Percentiles rank a stretch among this genome's conserved stretches.
Conservation (phyloP, 2,888 invertebrate genomes). For the Drosophila engyochracea region DNA sequence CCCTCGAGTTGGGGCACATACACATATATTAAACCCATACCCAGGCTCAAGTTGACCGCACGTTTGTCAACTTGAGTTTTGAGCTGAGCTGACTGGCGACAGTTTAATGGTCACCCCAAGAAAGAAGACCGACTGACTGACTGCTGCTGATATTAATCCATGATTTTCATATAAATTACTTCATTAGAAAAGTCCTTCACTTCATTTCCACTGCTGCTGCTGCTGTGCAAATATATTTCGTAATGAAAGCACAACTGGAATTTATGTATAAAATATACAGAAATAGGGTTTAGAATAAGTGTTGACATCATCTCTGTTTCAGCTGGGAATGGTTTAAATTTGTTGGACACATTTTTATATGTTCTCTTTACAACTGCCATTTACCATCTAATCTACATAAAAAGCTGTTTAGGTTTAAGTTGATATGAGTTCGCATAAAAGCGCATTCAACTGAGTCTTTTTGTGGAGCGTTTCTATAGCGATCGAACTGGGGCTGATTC, state of each 20-base stretch:
- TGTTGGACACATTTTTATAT: not conserved
- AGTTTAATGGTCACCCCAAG: constrained; percentile 41
- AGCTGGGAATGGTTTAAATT: not conserved
- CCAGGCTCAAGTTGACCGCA: constrained; percentile 20
- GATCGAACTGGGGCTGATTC: constrained; percentile 34
- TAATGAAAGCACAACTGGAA: constrained; percentile 40
- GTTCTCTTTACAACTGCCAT: not conserved
- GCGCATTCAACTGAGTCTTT: constrained; percentile 24
- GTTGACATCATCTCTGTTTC: constrained; percentile 54
- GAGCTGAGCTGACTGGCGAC: constrained; percentile 53
- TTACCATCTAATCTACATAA: not conserved
- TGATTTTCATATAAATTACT: constrained; percentile 75
- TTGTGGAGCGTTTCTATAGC: constrained; percentile 65
- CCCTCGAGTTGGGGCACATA: not conserved
- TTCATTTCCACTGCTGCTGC: not conserved
- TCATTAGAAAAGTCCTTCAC: constrained; percentile 58
- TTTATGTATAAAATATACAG: constrained; percentile 28
- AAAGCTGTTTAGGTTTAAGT: not conserved
- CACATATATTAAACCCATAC: not conserved
- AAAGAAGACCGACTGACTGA: not conserved
- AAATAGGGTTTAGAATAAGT: constrained; percentile 29
- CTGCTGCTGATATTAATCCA: constrained; percentile 53
- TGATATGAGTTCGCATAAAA: constrained; percentile 13
- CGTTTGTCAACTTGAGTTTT: constrained; percentile 34
- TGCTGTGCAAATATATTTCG: constrained; percentile 50